A percentile compares a stretch with the other conserved stretches of the same genome.
Conservation (phyloP, 1,140 invertebrate genomes). For the Euglossa dilemma region DNA sequence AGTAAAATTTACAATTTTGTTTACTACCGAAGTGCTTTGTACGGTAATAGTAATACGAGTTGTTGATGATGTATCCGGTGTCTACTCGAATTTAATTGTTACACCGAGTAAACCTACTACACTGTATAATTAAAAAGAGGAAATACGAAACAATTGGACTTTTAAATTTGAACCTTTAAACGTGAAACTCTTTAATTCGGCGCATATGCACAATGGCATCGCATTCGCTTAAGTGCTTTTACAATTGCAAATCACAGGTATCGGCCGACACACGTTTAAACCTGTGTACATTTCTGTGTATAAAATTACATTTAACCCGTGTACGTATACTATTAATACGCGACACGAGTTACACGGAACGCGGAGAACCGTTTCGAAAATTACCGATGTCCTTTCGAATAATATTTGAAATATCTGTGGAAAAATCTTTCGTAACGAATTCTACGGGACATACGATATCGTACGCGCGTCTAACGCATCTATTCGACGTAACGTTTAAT, state of each 20-base stretch:
- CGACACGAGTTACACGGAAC: not conserved
- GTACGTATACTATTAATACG: not conserved
- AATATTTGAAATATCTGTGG: not conserved
- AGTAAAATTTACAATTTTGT: not conserved
- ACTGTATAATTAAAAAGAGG: conserved; percentile 13
- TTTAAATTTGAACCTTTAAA: conserved; percentile 15
- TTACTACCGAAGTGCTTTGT: not conserved
- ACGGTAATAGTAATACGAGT: conserved; percentile 14
- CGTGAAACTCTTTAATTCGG: conserved; percentile 13
- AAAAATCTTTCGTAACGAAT: not conserved
- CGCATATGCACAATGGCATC: not conserved
- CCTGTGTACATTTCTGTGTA: not conserved
- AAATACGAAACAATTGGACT: conserved; percentile 11
- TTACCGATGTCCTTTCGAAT: not conserved
- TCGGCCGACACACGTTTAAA: not conserved
- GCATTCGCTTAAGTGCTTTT: not conserved
- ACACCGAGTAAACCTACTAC: not conserved
- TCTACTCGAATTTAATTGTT: conserved; percentile 11
- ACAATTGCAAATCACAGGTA: not conserved
- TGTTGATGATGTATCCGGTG: not conserved
- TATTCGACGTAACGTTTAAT: too few relatives aligned
- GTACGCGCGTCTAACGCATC: too few relatives aligned
- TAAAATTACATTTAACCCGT: not conserved
- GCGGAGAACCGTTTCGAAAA: not conserved
- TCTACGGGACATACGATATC: not conserved